Evolutionary conservation across 2,888 invertebrate species (phyloP), one percentile per base, ranked within the genome.

Genomic region (Bombylius discolor): DNA sequence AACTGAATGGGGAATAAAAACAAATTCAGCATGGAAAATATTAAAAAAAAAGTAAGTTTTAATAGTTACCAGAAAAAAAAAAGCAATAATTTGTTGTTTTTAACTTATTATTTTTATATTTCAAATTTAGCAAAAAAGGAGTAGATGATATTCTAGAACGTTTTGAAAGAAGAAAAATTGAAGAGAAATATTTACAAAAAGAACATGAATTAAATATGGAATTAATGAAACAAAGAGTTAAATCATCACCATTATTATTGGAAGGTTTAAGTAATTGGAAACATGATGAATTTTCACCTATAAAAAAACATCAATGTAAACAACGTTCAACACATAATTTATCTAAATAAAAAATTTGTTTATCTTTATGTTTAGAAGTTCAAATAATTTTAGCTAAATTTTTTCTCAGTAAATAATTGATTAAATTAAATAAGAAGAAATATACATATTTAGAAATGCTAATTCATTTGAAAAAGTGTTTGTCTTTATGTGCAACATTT

Each of bases 141-240:
- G 68, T 72, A 33, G 68, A 72, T 34, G 66, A 73, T 53, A 61
- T 73, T 0, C 63, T 66, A 5, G 62, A 70, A 4, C 68, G 73
- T 4, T 58, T 73, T 53, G 73, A 73, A 12, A 71, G 73, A n/a
- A 65, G 73, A 11, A 42, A 42, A 42, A 42, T 42, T 42, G 39
- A 42, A 42, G 39, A 42, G 3, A 42, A 42, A 47, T 47, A 11
- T 9, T 47, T 47, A 47, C 31, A 32, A 31, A 11, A 11, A 52
- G 70, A 72, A 52, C 70, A 73, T 44, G 70, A 72, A 23, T 61
- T 70, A 6, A 70, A 72, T 53, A 72, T 74, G 72, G 70, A 71
- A 55, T 57, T 73, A 61, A 73, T 73, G 73, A 65, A 68, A 1
- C 69, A 73, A 56, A 65, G 73, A 1, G 73, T 73, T 3, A 72